A percentile compares a stretch with the other conserved stretches of the same genome.
Conservation (phyloP, 2,888 invertebrate species). For the Ochropleura plecta region DNA sequence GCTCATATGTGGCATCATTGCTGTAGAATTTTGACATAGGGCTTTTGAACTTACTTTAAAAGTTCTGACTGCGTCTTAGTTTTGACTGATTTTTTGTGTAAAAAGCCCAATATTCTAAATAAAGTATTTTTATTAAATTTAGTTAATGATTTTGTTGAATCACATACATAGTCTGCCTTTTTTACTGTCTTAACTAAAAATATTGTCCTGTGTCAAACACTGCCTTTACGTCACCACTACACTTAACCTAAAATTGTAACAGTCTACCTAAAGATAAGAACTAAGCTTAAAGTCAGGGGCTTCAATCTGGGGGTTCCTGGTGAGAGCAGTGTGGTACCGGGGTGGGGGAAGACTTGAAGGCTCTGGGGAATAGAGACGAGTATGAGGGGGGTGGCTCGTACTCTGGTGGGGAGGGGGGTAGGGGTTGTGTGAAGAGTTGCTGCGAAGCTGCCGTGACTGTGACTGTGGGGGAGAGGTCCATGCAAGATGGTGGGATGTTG, state of each 20-base stretch:
- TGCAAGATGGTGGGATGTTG: conserved; percentile 86
- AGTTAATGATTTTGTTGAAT: neutral
- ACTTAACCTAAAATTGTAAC: conserved; percentile 67
- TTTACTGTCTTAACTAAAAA: conserved; percentile 16
- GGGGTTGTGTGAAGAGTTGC: conserved; percentile 82
- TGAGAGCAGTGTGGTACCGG: conserved; percentile 88
- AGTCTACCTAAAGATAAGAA: conserved; percentile 70
- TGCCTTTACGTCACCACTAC: conserved; percentile 43
- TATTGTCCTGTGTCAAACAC: conserved; percentile 48
- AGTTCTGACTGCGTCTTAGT: too few species aligned
- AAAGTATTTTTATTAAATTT: too few species aligned
- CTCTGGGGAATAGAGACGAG: conserved; percentile 92
- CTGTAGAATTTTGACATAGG: neutral
- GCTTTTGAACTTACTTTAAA: neutral
- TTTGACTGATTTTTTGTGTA: too few species aligned
- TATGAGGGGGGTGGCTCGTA: conserved; percentile 93
- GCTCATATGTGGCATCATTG: neutral
- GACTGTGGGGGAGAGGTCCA: conserved; percentile 86
- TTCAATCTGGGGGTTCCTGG: conserved; percentile 85
- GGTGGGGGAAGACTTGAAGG: conserved; percentile 85
- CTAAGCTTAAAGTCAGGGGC: conserved; percentile 41
- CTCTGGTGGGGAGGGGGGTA: conserved; percentile 89
- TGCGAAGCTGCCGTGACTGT: conserved; percentile 84
- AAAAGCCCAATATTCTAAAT: neutral
- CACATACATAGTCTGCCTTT: conserved; percentile 6